Conservation (phyloP, 2,888 invertebrate genomes). For the Mesorhabditis spiculigera region DNA sequence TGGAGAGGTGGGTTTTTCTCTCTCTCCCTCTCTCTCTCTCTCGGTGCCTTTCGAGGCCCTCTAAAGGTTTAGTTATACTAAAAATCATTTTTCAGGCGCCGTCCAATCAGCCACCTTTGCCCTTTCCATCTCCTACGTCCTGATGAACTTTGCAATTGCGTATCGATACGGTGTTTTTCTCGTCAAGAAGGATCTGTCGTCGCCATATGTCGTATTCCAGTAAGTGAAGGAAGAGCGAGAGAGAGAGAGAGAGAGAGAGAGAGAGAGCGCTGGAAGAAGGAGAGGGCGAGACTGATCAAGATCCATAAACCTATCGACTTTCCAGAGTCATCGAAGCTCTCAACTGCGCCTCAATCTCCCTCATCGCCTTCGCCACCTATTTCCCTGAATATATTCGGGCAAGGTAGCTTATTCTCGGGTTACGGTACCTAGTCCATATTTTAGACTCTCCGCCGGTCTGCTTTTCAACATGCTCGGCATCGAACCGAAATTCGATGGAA, state of each 20-base stretch:
- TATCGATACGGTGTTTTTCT: constrained; percentile 39
- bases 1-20: neutral
- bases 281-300: too few species aligned
- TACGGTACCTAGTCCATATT: neutral
- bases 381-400: constrained; percentile 61
- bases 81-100: constrained; percentile 17
- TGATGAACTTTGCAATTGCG: constrained; percentile 41
- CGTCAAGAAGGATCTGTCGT: constrained; percentile 13
- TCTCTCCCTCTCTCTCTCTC: neutral
- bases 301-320: neutral
- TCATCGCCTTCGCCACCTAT: constrained; percentile 59
- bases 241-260: neutral
- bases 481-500: constrained; percentile 57
- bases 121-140: constrained; percentile 27
- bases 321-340: constrained; percentile 65
- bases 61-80: neutral
- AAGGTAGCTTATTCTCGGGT: constrained; percentile 9
- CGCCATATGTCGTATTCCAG: constrained; percentile 45
- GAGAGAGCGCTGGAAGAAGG: too few species aligned
- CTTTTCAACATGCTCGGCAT: constrained; percentile 54
- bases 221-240: constrained; percentile 12
- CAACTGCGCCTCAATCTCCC: constrained; percentile 62
- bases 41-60: neutral
- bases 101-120: constrained; percentile 32
- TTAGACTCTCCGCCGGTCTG: constrained; percentile 56